phyloP scores from a whole-genome alignment of 2,797 vertebrate genomes.

The Bryconaethiops microstoma region DNA sequence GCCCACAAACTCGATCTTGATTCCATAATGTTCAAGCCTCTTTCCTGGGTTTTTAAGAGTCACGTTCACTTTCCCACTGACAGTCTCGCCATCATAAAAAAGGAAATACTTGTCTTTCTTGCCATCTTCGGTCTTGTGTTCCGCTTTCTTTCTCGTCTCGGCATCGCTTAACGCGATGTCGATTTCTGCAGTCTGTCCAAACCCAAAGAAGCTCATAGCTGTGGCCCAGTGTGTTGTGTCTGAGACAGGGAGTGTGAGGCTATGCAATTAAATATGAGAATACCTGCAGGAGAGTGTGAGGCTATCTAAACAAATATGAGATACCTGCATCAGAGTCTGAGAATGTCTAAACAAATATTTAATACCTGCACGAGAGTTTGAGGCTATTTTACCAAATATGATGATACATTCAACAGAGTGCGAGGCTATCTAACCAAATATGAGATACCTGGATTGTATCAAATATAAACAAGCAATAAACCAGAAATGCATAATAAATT shows the following conservation, averaged over 20 bases:
- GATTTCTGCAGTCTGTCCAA: slow-evolving; percentile 92
- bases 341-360: too few species aligned
- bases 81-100: slow-evolving; percentile 95
- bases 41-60: slow-evolving; percentile 93
- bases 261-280: too few species aligned
- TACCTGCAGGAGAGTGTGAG: too few species aligned
- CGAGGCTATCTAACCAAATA: too few species aligned
- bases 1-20: slow-evolving; percentile 97
- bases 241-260: too few species aligned
- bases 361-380: too few species aligned
- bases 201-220: slow-evolving; percentile 93
- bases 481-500: neutral
- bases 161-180: slow-evolving; percentile 91
- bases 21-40: slow-evolving; percentile 94
- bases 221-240: slow-evolving; percentile 34
- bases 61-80: slow-evolving; percentile 91
- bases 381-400: too few species aligned
- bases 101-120: slow-evolving; percentile 97
- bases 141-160: slow-evolving; percentile 90
- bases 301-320: too few species aligned
- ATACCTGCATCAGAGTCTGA: too few species aligned
- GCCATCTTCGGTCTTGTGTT: slow-evolving; percentile 94
- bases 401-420: too few species aligned
- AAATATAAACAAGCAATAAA: neutral
- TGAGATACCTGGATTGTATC: too few species aligned